A percentile compares a stretch with the other conserved stretches of the same genome.
Conservation (phyloP, 2,888 invertebrate species). For the Himalopsyche tibetana region DNA sequence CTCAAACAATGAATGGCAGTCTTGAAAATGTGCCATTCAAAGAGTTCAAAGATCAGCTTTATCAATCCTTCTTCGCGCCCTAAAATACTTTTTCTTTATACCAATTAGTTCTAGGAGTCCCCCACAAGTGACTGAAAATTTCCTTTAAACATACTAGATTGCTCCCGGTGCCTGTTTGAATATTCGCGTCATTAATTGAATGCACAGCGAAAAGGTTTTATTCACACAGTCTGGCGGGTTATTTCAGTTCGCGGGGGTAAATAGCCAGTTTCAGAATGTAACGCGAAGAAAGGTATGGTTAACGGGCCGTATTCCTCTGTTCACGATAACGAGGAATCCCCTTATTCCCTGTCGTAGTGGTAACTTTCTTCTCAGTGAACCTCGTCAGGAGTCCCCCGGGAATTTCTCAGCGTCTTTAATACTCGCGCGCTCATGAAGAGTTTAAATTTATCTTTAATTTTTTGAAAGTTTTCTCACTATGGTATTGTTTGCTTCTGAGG, state of each 20-base stretch:
- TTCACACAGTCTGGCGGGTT: constrained; percentile 48
- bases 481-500: constrained; percentile 32
- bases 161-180: neutral
- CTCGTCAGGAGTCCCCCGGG: constrained; percentile 29
- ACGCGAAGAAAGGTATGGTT: constrained; percentile 48
- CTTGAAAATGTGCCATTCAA: no score
- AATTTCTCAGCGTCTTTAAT: constrained; percentile 43
- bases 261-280: constrained; percentile 50
- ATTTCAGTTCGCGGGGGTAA: constrained; percentile 50
- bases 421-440: constrained; percentile 1
- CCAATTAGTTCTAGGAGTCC: neutral
- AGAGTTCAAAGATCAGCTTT: no score
- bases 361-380: constrained; percentile 48
- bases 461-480: constrained; percentile 39
- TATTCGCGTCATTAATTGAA: constrained; percentile 34
- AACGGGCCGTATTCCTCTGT: constrained; percentile 49
- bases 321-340: constrained; percentile 44
- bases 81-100: no score
- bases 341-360: constrained; percentile 51
- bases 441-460: constrained; percentile 40
- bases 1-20: no score
- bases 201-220: constrained; percentile 28
- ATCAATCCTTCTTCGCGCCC: no score
- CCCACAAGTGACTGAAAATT: constrained; percentile 13
- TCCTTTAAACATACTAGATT: neutral